phyloP scores from a whole-genome alignment of 2,797 vertebrate species.

The Babyrousa celebensis region DNA sequence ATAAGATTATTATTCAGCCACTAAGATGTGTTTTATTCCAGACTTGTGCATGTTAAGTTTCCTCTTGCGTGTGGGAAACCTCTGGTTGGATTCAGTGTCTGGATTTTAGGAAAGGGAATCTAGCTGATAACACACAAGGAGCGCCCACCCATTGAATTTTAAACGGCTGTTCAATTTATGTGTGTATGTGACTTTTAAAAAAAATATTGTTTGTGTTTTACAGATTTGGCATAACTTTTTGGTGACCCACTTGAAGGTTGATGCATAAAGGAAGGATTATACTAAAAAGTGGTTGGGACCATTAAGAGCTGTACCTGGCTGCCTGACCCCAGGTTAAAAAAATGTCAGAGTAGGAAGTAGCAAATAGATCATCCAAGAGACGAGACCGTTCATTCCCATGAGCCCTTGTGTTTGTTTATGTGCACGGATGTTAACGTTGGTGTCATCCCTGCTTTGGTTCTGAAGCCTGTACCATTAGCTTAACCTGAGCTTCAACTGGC shows the following conservation, averaged over 20 bases:
- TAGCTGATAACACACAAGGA: neutral
- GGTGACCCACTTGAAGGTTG: neutral
- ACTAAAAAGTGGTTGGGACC: neutral
- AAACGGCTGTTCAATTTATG: neutral
- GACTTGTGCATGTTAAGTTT: neutral
- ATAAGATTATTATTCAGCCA: neutral
- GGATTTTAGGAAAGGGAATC: neutral
- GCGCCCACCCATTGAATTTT: neutral
- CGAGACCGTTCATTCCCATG: neutral
- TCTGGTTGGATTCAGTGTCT: neutral
- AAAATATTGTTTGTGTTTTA: neutral
- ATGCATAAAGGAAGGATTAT: neutral
- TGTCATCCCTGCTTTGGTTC: neutral
- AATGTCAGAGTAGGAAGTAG: neutral
- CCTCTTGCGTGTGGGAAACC: neutral
- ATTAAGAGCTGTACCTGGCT: neutral
- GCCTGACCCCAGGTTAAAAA: neutral
- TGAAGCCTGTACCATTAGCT: neutral
- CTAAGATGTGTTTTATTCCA: neutral
- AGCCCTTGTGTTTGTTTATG: neutral
- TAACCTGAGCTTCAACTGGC: neutral
- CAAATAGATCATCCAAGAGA: neutral
- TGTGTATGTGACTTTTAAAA: neutral
- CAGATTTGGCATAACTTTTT: neutral
- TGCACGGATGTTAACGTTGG: rapidly evolving